These are phyloP conservation scores for Drosophila persimilis DNA, from an alignment of 1,140 invertebrate species.

Conservation along the genomic window DNA sequence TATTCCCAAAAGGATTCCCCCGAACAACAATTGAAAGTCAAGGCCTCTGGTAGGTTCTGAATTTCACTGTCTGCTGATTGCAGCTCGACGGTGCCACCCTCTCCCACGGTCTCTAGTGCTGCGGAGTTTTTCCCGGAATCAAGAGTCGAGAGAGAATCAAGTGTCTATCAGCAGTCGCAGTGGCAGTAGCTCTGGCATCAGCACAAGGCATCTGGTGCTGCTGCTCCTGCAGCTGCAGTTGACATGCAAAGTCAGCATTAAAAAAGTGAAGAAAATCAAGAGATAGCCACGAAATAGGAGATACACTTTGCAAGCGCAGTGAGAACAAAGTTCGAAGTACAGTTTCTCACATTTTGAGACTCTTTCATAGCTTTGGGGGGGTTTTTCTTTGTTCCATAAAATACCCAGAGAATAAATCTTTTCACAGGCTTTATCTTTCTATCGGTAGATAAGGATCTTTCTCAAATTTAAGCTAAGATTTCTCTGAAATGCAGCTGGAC, in stretches of 20 bases:
- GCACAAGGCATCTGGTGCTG: conserved; percentile 29
- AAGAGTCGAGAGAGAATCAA: conserved; percentile 23
- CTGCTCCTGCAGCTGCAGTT: conserved; percentile 31
- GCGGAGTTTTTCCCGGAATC: conserved; percentile 13
- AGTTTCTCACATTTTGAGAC: too few species aligned
- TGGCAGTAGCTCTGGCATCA: background rate
- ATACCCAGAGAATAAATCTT: too few species aligned
- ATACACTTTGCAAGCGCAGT: too few species aligned
- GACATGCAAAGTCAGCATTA: conserved; percentile 64
- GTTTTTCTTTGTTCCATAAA: too few species aligned
- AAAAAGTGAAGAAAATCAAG: conserved; percentile 17
- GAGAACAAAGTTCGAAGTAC: too few species aligned
- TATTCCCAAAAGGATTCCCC: conserved; percentile 9
- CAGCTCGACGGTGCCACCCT: too few species aligned
- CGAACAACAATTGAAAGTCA: conserved; percentile 46
- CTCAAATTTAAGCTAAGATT: too few species aligned
- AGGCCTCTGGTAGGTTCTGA: conserved; percentile 18
- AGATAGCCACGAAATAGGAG: too few species aligned
- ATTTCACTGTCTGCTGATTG: background rate
- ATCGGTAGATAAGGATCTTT: too few species aligned
- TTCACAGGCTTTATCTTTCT: too few species aligned
- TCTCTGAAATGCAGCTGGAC: too few species aligned
- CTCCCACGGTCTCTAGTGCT: conserved; percentile 1
- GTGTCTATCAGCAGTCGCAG: conserved; percentile 4
- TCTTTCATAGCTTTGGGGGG: too few species aligned